phyloP scores from a whole-genome alignment of 2,888 invertebrate genomes.

The Andrena bucephala region DNA sequence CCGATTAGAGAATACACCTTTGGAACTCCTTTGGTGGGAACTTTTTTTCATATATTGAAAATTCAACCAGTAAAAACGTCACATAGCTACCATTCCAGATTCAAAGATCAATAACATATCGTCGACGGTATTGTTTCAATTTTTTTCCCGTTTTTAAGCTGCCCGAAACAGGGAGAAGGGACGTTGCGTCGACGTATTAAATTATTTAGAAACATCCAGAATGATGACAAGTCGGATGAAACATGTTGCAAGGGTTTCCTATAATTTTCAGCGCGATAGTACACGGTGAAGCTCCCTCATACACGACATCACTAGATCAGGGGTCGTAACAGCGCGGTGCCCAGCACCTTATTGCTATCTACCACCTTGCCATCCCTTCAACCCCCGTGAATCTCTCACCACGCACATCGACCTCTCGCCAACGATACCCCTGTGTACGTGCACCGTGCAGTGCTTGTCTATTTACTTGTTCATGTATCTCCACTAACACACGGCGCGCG shows the following conservation, averaged over 20 bases:
- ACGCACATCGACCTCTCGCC: slow-evolving; percentile 56
- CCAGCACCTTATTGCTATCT: slow-evolving; percentile 82
- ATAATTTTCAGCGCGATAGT: slow-evolving; percentile 44
- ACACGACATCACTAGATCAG: slow-evolving; percentile 78
- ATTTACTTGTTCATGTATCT: slow-evolving; percentile 47
- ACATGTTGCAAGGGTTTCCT: slow-evolving; percentile 31
- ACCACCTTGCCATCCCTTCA: slow-evolving; percentile 67
- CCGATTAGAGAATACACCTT: no score
- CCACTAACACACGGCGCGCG: slow-evolving; percentile 6
- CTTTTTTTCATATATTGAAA: no score
- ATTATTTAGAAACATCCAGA: neutral
- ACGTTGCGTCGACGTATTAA: neutral
- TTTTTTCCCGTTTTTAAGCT: no score
- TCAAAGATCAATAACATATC: neutral
- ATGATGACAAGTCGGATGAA: slow-evolving; percentile 17
- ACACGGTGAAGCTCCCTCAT: slow-evolving; percentile 41
- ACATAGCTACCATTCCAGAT: neutral
- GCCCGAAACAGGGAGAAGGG: neutral
- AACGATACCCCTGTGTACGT: slow-evolving; percentile 53
- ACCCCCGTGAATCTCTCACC: slow-evolving; percentile 53
- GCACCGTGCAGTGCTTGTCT: slow-evolving; percentile 38
- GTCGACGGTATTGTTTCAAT: no score
- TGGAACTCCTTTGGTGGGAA: no score
- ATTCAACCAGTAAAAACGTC: no score
- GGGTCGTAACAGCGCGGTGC: slow-evolving; percentile 83